phyloP scores from a whole-genome alignment of 2,888 invertebrate genomes.

The Volucella inflata region DNA sequence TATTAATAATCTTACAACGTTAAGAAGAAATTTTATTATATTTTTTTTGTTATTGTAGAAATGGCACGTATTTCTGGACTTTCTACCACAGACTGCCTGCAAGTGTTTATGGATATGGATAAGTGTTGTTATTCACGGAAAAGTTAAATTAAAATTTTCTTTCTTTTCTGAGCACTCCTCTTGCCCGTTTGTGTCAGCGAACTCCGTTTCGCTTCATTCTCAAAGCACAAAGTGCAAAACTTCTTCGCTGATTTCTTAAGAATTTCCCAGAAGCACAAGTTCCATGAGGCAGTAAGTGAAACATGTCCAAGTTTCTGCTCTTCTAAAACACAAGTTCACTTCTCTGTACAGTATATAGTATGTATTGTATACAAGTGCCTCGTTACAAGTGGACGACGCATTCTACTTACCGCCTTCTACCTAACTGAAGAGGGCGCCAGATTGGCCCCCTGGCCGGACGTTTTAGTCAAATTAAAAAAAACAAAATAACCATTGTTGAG shows the following conservation, averaged over 20 bases:
- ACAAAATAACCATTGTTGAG: slow-evolving; percentile 63
- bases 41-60: too few relatives aligned
- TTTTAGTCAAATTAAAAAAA: slow-evolving; percentile 74
- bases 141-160: slow-evolving; percentile 75
- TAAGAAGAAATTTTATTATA: neutral
- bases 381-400: slow-evolving; percentile 46
- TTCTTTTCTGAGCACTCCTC: slow-evolving; percentile 59
- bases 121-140: slow-evolving; percentile 70
- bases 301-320: slow-evolving; percentile 41
- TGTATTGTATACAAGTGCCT: neutral
- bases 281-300: slow-evolving; percentile 35
- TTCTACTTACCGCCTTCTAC: slow-evolving; percentile 30
- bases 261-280: slow-evolving; percentile 25
- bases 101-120: slow-evolving; percentile 71
- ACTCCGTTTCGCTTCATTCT: slow-evolving; percentile 30
- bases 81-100: slow-evolving; percentile 29
- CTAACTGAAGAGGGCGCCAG: slow-evolving; percentile 40
- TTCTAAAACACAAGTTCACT: slow-evolving; percentile 50
- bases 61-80: slow-evolving; percentile 5
- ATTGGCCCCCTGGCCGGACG: slow-evolving; percentile 47
- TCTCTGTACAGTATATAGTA: slow-evolving; percentile 4
- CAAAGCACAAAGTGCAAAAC: slow-evolving; percentile 51
- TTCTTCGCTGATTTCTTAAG: slow-evolving; percentile 46
- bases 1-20: neutral
- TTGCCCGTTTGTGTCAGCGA: slow-evolving; percentile 24